These are phyloP conservation scores for Hemicordylus capensis DNA, from an alignment of 2,113 vertebrate species.

Conservation along the genomic window DNA sequence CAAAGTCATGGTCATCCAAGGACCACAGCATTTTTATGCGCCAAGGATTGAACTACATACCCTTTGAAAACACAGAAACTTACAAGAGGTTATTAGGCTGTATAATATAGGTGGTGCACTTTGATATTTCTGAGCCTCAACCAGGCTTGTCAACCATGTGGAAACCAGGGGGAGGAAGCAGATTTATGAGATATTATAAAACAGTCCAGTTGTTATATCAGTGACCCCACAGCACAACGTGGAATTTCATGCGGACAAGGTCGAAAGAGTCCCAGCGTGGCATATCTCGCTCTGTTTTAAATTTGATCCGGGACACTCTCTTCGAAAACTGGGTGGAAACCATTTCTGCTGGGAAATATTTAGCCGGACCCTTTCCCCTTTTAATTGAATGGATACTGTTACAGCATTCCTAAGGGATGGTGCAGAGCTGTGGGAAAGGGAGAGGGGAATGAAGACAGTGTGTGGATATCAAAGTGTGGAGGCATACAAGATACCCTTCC, in stretches of 20 bases:
- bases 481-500: slow-evolving; percentile 20
- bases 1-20: not conserved
- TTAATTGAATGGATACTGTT: not conserved
- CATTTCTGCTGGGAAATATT: slow-evolving; percentile 5
- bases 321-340: slow-evolving; percentile 5
- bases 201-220: slow-evolving; percentile 5
- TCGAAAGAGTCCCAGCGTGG: not conserved
- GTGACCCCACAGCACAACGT: not conserved
- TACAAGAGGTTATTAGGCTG: not conserved
- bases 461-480: not conserved
- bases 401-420: slow-evolving; percentile 33
- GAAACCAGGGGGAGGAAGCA: slow-evolving; percentile 2
- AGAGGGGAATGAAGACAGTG: not conserved
- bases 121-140: not conserved
- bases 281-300: slow-evolving; percentile 14
- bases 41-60: rapidly evolving
- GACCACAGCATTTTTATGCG: not conserved
- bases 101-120: not conserved
- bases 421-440: slow-evolving; percentile 44
- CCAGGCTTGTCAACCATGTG: not conserved
- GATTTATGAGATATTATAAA: slow-evolving; percentile 41
- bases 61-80: rapidly evolving
- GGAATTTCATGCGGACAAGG: slow-evolving; percentile 1
- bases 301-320: slow-evolving; percentile 36
- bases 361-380: slow-evolving; percentile 19